Evolutionary conservation across 2,797 vertebrate genomes (phyloP), one percentile per base, ranked within the genome.

Genomic region (Syngnathus rostellatus): DNA sequence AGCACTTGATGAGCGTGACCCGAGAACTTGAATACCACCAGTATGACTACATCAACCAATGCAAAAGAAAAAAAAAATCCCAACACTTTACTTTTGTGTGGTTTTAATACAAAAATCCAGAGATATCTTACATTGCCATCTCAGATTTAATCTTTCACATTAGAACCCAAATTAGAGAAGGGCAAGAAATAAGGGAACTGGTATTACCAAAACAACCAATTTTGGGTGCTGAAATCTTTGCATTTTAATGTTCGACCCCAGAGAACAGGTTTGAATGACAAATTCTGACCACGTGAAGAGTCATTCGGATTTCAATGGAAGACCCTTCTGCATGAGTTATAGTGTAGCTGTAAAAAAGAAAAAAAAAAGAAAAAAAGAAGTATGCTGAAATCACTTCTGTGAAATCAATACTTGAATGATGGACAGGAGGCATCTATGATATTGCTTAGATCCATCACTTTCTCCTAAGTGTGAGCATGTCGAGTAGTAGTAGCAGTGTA

Each of bases 41-140:
- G 45, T 48, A 12, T 19, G 16, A 31, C 2, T 9, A 62, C 6
- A 37, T 37, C 2, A 50, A 43, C 23, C 51, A 5, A 31, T 37
- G 25, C 31, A 51, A 72, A 10, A 72, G 21, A 74, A 61, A 58
- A 23, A 23, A 75, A 75, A 31, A 79, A 46, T 55, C 50, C 43
- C 48, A 9, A 64, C 11, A 1, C 63, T 62, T 25, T 81, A 82
- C 38, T 84, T 87, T 82, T 65, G 57, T 85, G 81, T 80, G 67
- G 74, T 89, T 91, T 90, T 89, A 89, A 90, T 90, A 90, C 80
- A 89, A 92, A 90, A 90, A 86, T 87, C 86, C 81, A 85, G 84
- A 85, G 83, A 87, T 89, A 87, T 89, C 83, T 83, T 90, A 92
- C 89, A 91, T 85, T 82, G 79, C 76, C 83, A 88, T 84, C 82